Conservation (phyloP, 2,888 invertebrate genomes). For the Oegoconia quadripuncta region DNA sequence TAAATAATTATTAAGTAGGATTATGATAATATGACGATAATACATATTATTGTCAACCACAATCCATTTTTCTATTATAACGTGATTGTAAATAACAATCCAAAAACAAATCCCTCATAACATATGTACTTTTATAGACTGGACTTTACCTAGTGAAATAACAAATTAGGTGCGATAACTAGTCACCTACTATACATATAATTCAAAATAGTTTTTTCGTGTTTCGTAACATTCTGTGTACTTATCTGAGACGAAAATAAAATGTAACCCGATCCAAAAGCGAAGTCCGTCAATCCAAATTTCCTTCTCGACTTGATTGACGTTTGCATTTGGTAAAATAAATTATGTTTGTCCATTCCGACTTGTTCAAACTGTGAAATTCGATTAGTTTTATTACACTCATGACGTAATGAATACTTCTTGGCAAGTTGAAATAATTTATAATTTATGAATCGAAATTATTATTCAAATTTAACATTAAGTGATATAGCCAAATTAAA, state of each 20-base stretch:
- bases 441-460: conserved; percentile 6
- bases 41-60: too few relatives aligned
- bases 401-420: conserved; percentile 39
- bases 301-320: conserved; percentile 45
- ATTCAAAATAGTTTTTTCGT: conserved; percentile 14
- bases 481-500: conserved; percentile 19
- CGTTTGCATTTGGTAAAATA: conserved; percentile 45
- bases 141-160: too few relatives aligned
- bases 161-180: too few relatives aligned
- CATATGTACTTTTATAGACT: too few relatives aligned
- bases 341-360: conserved; percentile 42
- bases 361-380: conserved; percentile 47
- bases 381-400: conserved; percentile 47
- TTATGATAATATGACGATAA: too few relatives aligned
- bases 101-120: too few relatives aligned
- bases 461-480: conserved; percentile 18
- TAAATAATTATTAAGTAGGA: too few relatives aligned
- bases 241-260: conserved; percentile 32
- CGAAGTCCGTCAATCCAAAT: conserved; percentile 34
- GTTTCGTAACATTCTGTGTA: conserved; percentile 24
- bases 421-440: conserved; percentile 7
- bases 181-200: too few relatives aligned
- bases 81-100: too few relatives aligned
- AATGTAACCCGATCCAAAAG: conserved; percentile 39
- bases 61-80: too few relatives aligned